These are phyloP conservation scores for Harpegnathos saltator DNA, from an alignment of 1,140 invertebrate genomes.

Conservation along the genomic window DNA sequence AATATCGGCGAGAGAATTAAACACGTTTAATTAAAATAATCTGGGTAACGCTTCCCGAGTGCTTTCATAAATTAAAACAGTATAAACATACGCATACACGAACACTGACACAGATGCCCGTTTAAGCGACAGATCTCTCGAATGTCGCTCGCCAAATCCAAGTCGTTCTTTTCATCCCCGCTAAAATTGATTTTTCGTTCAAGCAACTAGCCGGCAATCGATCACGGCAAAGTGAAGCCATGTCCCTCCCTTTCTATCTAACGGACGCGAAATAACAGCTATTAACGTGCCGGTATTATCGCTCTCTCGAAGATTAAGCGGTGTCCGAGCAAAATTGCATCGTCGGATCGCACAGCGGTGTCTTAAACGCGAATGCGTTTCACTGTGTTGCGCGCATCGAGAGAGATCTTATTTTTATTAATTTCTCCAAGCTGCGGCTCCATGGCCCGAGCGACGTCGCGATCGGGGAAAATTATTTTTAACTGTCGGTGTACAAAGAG, in stretches of 20 bases:
- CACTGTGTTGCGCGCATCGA: not conserved
- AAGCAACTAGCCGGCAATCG: slow-evolving; percentile 25
- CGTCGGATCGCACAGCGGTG: not conserved
- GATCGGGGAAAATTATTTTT: slow-evolving; percentile 66
- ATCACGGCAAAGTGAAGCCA: slow-evolving; percentile 43
- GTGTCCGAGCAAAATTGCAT: slow-evolving; percentile 20
- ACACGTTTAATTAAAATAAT: slow-evolving; percentile 7
- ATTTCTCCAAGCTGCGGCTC: slow-evolving; percentile 6
- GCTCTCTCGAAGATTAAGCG: slow-evolving; percentile 28
- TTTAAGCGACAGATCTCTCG: not conserved
- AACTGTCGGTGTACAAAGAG: slow-evolving; percentile 52
- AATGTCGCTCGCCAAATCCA: not conserved
- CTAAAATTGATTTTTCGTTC: slow-evolving; percentile 48
- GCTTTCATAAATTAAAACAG: not conserved
- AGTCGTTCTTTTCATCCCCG: slow-evolving; percentile 1
- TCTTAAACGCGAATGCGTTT: not conserved
- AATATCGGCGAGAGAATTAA: not conserved
- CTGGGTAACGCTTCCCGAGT: not conserved
- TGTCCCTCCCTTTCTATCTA: slow-evolving; percentile 16
- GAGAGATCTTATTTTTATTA: slow-evolving; percentile 35
- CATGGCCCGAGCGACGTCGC: slow-evolving; percentile 8
- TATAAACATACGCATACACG: no score
- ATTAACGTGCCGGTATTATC: slow-evolving; percentile 33
- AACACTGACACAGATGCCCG: no score
- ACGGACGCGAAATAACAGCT: slow-evolving; percentile 22